Evolutionary conservation across 2,797 vertebrate genomes (phyloP).

Genomic region (Otus scops): DNA sequence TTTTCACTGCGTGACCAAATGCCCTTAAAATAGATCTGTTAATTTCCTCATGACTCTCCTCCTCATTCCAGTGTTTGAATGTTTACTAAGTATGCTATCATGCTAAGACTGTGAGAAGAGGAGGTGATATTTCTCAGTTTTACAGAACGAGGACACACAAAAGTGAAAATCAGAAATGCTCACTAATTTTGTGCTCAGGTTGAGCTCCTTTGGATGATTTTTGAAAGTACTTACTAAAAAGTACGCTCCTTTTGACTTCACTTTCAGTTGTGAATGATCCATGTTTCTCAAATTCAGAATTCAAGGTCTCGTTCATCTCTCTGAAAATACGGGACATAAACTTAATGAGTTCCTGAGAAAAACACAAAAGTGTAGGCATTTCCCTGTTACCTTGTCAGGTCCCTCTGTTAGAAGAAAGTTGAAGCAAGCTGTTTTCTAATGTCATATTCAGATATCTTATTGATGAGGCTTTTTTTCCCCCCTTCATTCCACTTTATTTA

Average conservation of each 20-base stretch:
- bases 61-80: neutral
- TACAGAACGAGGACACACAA: neutral
- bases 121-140: conserved; percentile 12
- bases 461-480: neutral
- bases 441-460: neutral
- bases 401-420: neutral
- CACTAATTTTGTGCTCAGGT: neutral
- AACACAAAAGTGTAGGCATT: neutral
- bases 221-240: neutral
- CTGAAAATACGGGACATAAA: neutral
- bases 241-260: neutral
- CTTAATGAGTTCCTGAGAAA: neutral
- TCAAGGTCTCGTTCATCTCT: neutral
- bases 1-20: neutral
- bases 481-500: neutral
- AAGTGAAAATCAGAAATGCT: neutral
- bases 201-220: neutral
- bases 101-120: conserved; percentile 6
- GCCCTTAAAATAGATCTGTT: neutral
- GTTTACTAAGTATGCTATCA: neutral
- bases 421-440: neutral
- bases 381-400: neutral
- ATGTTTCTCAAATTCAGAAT: neutral
- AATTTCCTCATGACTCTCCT: conserved; percentile 8
- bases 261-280: neutral